Percentiles rank a stretch among this genome's conserved stretches.
These are phyloP conservation scores for Metridium senile DNA, from an alignment of 92 coral and sea anemone genomes.

Conservation along the genomic window DNA sequence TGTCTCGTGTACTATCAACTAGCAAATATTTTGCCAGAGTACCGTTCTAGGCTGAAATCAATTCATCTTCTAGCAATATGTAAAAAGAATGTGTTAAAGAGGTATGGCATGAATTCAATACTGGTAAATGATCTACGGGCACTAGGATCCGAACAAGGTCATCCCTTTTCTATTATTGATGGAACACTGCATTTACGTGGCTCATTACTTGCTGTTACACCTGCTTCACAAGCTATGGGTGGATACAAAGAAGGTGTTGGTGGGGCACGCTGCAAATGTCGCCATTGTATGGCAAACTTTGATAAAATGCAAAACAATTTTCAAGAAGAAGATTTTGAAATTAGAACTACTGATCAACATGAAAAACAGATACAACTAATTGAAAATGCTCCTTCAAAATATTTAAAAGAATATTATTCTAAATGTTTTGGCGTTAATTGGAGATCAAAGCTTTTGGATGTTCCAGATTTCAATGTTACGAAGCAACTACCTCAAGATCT, in stretches of 20 bases:
- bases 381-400: constrained; percentile 27
- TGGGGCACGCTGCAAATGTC: constrained; percentile 41
- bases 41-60: constrained; percentile 39
- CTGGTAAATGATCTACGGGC: constrained; percentile 37
- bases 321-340: constrained; percentile 43
- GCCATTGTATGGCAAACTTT: constrained; percentile 50
- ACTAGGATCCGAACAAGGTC: constrained; percentile 34
- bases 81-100: constrained; percentile 23
- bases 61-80: constrained; percentile 43
- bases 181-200: constrained; percentile 34
- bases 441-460: constrained; percentile 25
- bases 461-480: constrained; percentile 43
- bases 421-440: constrained; percentile 44
- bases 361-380: constrained; percentile 14
- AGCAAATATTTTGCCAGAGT: constrained; percentile 18
- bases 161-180: constrained; percentile 19
- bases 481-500: constrained; percentile 55
- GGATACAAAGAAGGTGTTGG: constrained; percentile 61
- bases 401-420: constrained; percentile 19
- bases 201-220: constrained; percentile 33
- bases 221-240: constrained; percentile 47
- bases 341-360: constrained; percentile 26
- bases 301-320: constrained; percentile 41
- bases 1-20: constrained; percentile 52
- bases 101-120: constrained; percentile 43